Percentiles rank a stretch among this genome's conserved stretches.
These are phyloP conservation scores for Maniola hyperantus DNA, from an alignment of 2,888 invertebrate species.

Conservation along the genomic window DNA sequence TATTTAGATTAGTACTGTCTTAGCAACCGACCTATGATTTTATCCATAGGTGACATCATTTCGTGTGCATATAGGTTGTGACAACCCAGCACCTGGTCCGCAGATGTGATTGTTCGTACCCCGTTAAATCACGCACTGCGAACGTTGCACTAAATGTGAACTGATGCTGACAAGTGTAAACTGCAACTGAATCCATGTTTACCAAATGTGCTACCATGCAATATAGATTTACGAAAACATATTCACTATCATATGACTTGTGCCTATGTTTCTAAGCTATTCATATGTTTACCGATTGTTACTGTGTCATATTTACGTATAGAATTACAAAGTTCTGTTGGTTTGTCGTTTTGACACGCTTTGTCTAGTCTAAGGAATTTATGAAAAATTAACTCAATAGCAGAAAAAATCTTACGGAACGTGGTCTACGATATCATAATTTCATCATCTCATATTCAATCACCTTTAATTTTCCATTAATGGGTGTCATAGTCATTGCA, in stretches of 20 bases:
- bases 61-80: constrained; percentile 43
- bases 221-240: constrained; percentile 8
- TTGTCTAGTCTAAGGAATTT: not conserved
- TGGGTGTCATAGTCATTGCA: too few relatives aligned
- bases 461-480: too few relatives aligned
- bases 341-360: not conserved
- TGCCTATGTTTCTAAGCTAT: not conserved
- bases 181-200: constrained; percentile 11
- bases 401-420: too few relatives aligned
- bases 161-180: constrained; percentile 20
- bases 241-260: too few relatives aligned
- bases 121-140: constrained; percentile 55
- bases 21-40: not conserved
- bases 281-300: not conserved
- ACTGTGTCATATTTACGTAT: not conserved
- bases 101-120: constrained; percentile 54
- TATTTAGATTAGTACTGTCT: too few relatives aligned
- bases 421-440: too few relatives aligned
- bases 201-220: not conserved
- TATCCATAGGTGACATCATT: constrained; percentile 6
- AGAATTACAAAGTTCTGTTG: not conserved
- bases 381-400: too few relatives aligned
- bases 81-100: constrained; percentile 61
- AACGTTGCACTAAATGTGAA: constrained; percentile 48
- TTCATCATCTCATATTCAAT: too few relatives aligned